These are phyloP conservation scores for Temnothorax rugatulus DNA, from an alignment of 2,888 invertebrate genomes.

Conservation along the genomic window DNA sequence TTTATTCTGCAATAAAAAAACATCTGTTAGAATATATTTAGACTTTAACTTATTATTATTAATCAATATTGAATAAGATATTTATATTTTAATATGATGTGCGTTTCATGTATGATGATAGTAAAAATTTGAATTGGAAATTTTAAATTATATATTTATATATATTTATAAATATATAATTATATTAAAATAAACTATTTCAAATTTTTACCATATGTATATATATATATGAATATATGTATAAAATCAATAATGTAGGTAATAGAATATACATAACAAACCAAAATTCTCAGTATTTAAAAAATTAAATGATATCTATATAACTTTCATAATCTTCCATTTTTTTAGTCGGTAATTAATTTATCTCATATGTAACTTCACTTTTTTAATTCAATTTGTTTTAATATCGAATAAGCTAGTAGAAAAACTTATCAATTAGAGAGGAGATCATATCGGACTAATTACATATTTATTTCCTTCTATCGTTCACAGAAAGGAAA, in stretches of 20 bases:
- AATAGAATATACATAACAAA: neutral
- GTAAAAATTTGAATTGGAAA: neutral
- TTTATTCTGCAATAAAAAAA: neutral
- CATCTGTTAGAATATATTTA: neutral
- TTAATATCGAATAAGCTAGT: neutral
- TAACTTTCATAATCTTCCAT: neutral
- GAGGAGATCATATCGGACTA: constrained; percentile 4
- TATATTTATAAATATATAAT: neutral
- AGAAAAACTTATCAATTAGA: constrained; percentile 7
- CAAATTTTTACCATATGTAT: neutral
- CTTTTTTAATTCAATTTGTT: constrained; percentile 13
- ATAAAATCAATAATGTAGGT: neutral
- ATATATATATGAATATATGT: neutral
- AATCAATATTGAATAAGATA: neutral
- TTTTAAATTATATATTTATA: neutral
- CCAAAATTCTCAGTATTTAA: neutral
- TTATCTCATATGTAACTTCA: neutral
- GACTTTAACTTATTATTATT: neutral
- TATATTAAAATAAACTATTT: neutral
- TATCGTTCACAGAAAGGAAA: constrained; percentile 16
- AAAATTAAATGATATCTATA: neutral
- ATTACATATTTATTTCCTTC: constrained; percentile 24
- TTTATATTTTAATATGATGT: neutral
- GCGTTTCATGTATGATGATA: neutral
- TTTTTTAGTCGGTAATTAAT: constrained; percentile 15